phyloP scores from a whole-genome alignment of 2,113 vertebrate species.

The Myanophis thanlyinensis region DNA sequence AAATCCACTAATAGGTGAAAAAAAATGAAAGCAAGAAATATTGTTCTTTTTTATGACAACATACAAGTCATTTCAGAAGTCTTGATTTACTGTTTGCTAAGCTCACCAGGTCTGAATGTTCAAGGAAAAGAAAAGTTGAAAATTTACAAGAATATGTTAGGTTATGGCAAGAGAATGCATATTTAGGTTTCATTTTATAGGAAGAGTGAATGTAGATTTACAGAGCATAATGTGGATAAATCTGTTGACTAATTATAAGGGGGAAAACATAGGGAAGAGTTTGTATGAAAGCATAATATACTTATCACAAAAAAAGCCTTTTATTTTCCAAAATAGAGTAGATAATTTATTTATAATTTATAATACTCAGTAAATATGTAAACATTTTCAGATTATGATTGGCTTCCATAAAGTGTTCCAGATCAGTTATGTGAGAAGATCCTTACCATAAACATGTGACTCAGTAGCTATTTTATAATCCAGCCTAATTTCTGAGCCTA shows the following conservation, averaged over 20 bases:
- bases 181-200: constrained; percentile 20
- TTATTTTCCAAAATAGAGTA: neutral
- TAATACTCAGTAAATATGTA: neutral
- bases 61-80: neutral
- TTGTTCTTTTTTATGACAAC: constrained; percentile 4
- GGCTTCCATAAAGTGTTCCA: neutral
- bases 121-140: constrained; percentile 7
- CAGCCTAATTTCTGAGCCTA: fast-evolving
- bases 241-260: constrained; percentile 28
- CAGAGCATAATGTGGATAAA: neutral
- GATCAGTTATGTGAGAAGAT: neutral
- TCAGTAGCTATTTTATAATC: constrained; percentile 14
- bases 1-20: constrained; percentile 22
- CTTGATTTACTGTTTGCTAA: constrained; percentile 30
- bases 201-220: constrained; percentile 8
- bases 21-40: constrained; percentile 11
- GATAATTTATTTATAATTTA: neutral
- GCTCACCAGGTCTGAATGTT: neutral
- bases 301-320: neutral
- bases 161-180: constrained; percentile 2
- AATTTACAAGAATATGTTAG: neutral
- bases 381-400: neutral
- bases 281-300: neutral
- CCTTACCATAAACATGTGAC: neutral
- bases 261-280: neutral